Evolutionary conservation across 2,113 vertebrate genomes (phyloP).

Genomic region (Saguinus midas): DNA sequence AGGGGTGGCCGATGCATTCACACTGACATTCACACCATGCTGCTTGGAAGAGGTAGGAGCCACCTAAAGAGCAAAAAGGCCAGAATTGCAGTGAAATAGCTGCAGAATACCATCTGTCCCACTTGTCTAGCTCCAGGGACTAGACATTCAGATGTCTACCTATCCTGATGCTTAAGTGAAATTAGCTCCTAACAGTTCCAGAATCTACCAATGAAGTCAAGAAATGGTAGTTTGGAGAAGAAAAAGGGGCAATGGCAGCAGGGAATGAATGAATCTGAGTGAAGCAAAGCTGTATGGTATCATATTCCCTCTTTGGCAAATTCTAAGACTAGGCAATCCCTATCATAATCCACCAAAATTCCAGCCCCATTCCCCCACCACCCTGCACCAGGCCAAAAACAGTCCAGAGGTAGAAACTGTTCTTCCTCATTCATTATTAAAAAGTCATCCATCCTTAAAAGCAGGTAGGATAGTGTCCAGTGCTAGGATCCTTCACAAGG

Average conservation of each 20-base stretch:
- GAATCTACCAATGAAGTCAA: neutral
- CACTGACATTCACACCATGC: constrained; percentile 98
- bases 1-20: constrained; percentile 94
- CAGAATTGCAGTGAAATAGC: neutral
- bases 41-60: constrained; percentile 99
- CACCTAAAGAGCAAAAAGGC: constrained; percentile 84
- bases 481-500: neutral
- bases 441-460: neutral
- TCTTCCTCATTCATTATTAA: neutral
- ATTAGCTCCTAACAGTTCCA: neutral
- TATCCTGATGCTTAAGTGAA: neutral
- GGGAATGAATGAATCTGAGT: neutral
- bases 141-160: neutral
- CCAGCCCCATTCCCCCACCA: neutral
- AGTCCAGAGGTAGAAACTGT: neutral
- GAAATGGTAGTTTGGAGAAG: neutral
- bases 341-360: neutral
- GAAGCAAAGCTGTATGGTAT: neutral
- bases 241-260: neutral
- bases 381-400: neutral
- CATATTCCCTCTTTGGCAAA: neutral
- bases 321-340: neutral
- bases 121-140: neutral
- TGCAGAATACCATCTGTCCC: neutral
- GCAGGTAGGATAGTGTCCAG: neutral